Percentiles rank a stretch among this genome's conserved stretches.
Conservation (phyloP, 2,113 vertebrate species). For the Connochaetes taurinus region DNA sequence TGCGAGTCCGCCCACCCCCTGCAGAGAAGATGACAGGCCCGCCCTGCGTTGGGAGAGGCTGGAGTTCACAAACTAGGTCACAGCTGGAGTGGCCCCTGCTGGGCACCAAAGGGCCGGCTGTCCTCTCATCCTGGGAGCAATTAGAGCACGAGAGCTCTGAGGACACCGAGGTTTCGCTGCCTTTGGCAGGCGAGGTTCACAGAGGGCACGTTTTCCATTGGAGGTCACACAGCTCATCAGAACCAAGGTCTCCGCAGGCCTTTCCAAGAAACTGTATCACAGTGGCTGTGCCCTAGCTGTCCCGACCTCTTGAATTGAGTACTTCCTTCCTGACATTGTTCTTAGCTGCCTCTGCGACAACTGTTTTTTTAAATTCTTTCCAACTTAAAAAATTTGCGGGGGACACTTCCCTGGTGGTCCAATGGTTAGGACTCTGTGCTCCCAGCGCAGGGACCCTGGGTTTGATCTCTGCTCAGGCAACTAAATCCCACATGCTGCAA, state of each 20-base stretch:
- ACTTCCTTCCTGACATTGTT: neutral
- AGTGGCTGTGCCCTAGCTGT: accelerated
- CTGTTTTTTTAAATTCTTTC: neutral
- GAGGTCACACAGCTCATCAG: neutral
- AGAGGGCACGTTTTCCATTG: neutral
- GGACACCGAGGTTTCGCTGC: neutral
- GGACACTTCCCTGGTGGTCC: neutral
- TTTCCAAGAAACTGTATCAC: accelerated
- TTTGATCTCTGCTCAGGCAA: neutral
- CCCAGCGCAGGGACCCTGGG: neutral
- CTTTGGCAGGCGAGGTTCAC: neutral
- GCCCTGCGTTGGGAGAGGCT: neutral
- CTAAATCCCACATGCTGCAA: neutral
- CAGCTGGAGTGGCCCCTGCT: neutral
- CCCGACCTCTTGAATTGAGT: accelerated
- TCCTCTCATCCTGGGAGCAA: neutral
- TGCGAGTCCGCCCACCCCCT: neutral
- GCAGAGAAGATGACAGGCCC: neutral
- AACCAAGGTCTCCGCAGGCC: accelerated
- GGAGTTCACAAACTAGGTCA: slow-evolving; percentile 34
- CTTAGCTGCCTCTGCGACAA: accelerated
- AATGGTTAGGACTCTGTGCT: neutral
- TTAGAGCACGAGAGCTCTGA: neutral
- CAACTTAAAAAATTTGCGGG: neutral
- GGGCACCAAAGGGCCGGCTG: neutral